Evolutionary conservation across 2,113 vertebrate genomes (phyloP), one percentile per base, ranked within the genome.

Genomic region (Vombatus ursinus): DNA sequence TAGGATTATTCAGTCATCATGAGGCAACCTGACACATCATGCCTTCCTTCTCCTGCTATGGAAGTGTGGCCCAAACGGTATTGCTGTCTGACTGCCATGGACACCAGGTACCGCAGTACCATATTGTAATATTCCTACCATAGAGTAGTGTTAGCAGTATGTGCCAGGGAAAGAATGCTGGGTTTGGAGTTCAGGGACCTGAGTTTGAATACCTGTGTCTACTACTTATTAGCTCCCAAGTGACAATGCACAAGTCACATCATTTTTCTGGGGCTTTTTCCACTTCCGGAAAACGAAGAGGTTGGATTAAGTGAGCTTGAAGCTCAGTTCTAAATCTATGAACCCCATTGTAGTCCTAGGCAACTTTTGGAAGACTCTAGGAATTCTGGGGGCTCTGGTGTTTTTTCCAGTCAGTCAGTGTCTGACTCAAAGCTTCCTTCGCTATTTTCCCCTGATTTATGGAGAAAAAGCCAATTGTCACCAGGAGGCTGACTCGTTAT

Each of bases 341-440:
- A 23, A 84, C 6, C 7, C 19, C n/a, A 44, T 2, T 84, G 68
- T 84, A 84, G n/a, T 84, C 37, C 16, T 84, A 16, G 61, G 19
- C 37, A 84, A 44, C 68, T 96, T 95, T 91, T 50, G 7, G 12
- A 49, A 92, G 54, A n/a, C 90, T 97, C 95, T 94, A 57, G 47
- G 77, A 94, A 93, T 57, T 50, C 23, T 77, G 91, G 51, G n/a
- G 51, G 53, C 68, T 93, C 90, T 53, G 44, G 44, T 48, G 92
- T 91, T 95, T 92, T 92, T 96, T 48, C 37, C 0, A 23, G 31
- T 47, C 31, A 93, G 92, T 91, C 24, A 61, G 89, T 48, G 37
- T n/a, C 52, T 96, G 77, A 8, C 24, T 92, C 28, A 47, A 14
- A 19, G 24, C 31, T 92, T 31, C 44, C 92, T 94, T 89, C 48